Percentiles rank a stretch among this genome's conserved stretches.
phyloP scores from a whole-genome alignment of 2,888 invertebrate species.

The Digitonthophagus gazella region DNA sequence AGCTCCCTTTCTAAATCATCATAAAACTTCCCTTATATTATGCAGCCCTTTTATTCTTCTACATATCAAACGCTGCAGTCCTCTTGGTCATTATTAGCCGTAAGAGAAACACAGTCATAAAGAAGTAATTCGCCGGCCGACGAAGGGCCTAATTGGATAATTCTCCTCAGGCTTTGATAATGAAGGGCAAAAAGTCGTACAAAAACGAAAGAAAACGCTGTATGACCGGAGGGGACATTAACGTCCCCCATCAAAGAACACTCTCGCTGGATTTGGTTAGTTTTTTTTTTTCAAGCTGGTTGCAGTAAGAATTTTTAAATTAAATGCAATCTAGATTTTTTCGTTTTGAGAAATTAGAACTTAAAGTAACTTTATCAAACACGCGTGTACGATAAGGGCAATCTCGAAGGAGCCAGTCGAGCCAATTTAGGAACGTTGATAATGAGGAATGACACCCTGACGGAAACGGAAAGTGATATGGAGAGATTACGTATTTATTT shows the following conservation, averaged over 20 bases:
- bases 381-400: slow-evolving; percentile 26
- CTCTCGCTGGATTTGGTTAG: neutral
- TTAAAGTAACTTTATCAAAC: neutral
- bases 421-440: slow-evolving; percentile 27
- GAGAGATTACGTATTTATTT: slow-evolving; percentile 27
- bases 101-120: neutral
- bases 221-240: neutral
- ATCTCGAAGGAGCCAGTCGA: slow-evolving; percentile 34
- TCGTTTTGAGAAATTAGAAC: no score
- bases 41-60: neutral
- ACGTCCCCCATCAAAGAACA: neutral
- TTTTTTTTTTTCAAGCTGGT: neutral
- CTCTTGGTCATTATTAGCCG: neutral
- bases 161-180: neutral
- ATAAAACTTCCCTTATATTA: neutral
- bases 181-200: neutral
- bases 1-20: neutral
- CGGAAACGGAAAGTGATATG: slow-evolving; percentile 41
- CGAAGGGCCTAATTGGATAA: neutral
- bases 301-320: no score
- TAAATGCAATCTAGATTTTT: no score
- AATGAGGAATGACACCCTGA: slow-evolving; percentile 37
- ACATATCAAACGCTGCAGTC: neutral
- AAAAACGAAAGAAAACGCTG: neutral
- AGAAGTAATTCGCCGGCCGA: neutral